phyloP scores from a whole-genome alignment of 1,140 invertebrate species.

The Dreissena polymorpha region DNA sequence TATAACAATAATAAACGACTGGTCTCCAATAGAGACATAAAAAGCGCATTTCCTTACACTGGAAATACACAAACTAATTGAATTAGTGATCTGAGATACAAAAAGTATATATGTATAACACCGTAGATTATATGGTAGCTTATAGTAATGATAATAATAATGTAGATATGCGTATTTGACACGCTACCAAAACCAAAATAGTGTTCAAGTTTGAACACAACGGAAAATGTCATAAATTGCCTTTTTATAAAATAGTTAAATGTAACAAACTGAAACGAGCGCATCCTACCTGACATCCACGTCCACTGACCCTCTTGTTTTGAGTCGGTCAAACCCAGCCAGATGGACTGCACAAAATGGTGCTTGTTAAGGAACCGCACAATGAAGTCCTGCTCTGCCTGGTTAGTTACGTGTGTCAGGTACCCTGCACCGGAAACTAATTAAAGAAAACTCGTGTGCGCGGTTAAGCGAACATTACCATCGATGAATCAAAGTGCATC shows the following conservation, averaged over 20 bases:
- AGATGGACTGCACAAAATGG: constrained; percentile 17
- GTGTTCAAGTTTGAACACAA: background rate
- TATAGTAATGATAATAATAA: background rate
- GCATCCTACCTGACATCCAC: constrained; percentile 39
- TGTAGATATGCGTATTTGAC: background rate
- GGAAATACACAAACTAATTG: no score
- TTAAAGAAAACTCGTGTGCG: no score
- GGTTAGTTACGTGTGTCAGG: constrained; percentile 17
- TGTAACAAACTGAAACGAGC: background rate
- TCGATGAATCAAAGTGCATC: no score
- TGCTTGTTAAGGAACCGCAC: constrained; percentile 26
- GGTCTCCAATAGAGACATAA: no score
- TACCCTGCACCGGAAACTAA: background rate
- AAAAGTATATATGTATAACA: no score
- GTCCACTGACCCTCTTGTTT: background rate
- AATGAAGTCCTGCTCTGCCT: constrained; percentile 25
- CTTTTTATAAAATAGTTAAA: background rate
- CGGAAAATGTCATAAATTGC: background rate
- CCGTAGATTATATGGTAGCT: no score
- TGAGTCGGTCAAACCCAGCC: constrained; percentile 36
- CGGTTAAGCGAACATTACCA: no score
- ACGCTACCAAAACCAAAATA: background rate
- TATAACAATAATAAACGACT: no score
- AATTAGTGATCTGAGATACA: no score
- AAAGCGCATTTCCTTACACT: no score